Conservation (phyloP, 2,888 invertebrate genomes). For the Acronicta psi region DNA sequence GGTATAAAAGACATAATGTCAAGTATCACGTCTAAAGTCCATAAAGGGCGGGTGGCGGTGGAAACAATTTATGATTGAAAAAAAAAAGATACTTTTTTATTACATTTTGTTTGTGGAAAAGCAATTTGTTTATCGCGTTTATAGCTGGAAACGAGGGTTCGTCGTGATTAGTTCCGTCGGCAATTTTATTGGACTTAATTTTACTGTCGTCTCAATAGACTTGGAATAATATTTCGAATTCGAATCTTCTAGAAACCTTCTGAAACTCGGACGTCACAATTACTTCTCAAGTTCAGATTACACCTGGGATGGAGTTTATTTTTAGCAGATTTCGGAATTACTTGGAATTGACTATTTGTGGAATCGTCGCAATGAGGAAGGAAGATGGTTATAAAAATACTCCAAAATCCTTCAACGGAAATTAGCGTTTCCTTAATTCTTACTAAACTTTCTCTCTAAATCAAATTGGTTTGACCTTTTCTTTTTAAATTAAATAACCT, state of each 20-base stretch:
- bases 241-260: slow-evolving; percentile 7
- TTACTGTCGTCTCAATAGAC: slow-evolving; percentile 7
- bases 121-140: slow-evolving; percentile 40
- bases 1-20: slow-evolving; percentile 67
- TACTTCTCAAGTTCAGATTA: slow-evolving; percentile 18
- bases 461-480: not conserved
- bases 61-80: slow-evolving; percentile 48
- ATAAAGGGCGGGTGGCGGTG: slow-evolving; percentile 30
- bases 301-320: slow-evolving; percentile 4
- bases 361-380: not conserved
- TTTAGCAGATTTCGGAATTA: slow-evolving; percentile 25
- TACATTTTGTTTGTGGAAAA: slow-evolving; percentile 36
- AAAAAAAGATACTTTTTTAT: slow-evolving; percentile 36
- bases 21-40: slow-evolving; percentile 55
- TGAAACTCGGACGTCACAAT: slow-evolving; percentile 2
- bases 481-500: not conserved
- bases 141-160: slow-evolving; percentile 29
- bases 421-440: not conserved
- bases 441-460: not conserved
- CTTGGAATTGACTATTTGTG: slow-evolving; percentile 17
- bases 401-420: slow-evolving; percentile 2
- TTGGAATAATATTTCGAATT: slow-evolving; percentile 18
- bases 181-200: slow-evolving; percentile 30
- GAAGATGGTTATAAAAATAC: slow-evolving; percentile 4
- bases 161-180: slow-evolving; percentile 31